Base-by-base conservation (phyloP, 2,113 vertebrate genomes). In the Okapia johnstoni region DNA sequence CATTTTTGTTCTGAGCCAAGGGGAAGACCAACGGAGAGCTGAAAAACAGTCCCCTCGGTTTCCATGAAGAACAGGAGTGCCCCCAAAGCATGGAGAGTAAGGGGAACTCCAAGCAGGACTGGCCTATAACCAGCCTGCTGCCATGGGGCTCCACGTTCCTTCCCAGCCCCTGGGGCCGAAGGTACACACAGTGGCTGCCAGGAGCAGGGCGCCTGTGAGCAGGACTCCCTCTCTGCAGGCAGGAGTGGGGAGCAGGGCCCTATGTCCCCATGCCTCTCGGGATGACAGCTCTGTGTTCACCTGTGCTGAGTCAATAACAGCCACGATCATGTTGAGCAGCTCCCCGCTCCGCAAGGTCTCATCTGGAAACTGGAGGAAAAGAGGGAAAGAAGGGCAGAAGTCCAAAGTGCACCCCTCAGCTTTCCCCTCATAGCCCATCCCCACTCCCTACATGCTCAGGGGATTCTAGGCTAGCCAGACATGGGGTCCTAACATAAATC, bases 261-360 rank as follows among this genome's bases (percentile, higher is more conserved):
- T 12, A 1, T 10, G 23, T 30, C n/a, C 73, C 4, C 52, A 66
- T 54, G 1, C 6, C 2, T 70, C 19, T 2, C 7, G 4, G 2
- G 13, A 1, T n/a, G 83, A 60, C 13, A 55, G 48, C 13, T 52
- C 9, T 8, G 0, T 2, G 43, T n/a, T 77, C 40, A 99, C 99
- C 99, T 99, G 99, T 9, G 99, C 99, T 0, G 99, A 99, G 97
- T 99, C 99, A 0, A 99, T 99, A 86, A 99, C 99, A 0, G 99
- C 99, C 2, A 99, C 99, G 0, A 99, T 99, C 99, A 99, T 99
- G 98, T 99, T 99, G 6, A 99, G 99, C 81, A 99, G 99, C 97
- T 99, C 99, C 1, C 99, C 99, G 0, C 99, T 99, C 2, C 99
- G 98, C 0, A 99, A 97, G 4, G 99, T 99, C 98, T 99, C 99